phyloP scores from a whole-genome alignment of 1,140 invertebrate genomes.

The Leptestheria dahalacensis region DNA sequence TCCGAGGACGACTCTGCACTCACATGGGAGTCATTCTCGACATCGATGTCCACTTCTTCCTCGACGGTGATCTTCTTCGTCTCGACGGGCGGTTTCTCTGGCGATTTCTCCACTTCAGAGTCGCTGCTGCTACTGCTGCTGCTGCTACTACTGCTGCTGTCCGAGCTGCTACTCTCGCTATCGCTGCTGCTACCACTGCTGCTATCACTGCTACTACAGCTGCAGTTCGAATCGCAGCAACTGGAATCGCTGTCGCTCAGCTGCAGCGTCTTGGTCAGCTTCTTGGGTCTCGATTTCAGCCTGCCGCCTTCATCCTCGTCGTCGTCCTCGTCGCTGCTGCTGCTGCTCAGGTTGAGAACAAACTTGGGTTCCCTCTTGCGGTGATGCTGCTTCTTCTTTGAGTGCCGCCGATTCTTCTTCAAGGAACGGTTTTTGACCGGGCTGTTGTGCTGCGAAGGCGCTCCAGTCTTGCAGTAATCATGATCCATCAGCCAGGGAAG shows the following conservation, averaged over 20 bases:
- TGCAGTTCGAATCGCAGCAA: constrained; percentile 10
- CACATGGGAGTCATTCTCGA: constrained; percentile 8
- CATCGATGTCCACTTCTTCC: constrained; percentile 11
- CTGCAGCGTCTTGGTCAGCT: constrained; percentile 7
- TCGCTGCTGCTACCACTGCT: constrained; percentile 38
- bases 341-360: constrained; percentile 11
- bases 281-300: not conserved
- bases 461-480: constrained; percentile 11
- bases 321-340: constrained; percentile 12
- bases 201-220: constrained; percentile 13
- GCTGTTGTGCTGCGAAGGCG: not conserved
- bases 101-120: constrained; percentile 31
- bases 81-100: constrained; percentile 15
- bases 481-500: constrained; percentile 7
- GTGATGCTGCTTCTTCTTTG: constrained; percentile 12
- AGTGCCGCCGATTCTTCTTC: constrained; percentile 5
- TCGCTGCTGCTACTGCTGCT: constrained; percentile 27
- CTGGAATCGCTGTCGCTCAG: constrained; percentile 9
- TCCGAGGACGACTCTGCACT: constrained; percentile 10
- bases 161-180: constrained; percentile 46
- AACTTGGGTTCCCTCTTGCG: constrained; percentile 12
- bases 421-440: not conserved
- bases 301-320: not conserved
- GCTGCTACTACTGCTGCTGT: not conserved
- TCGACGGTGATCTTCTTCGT: not conserved